Evolutionary conservation across 2,888 invertebrate species (phyloP).

Genomic region (Tineola bisselliella): DNA sequence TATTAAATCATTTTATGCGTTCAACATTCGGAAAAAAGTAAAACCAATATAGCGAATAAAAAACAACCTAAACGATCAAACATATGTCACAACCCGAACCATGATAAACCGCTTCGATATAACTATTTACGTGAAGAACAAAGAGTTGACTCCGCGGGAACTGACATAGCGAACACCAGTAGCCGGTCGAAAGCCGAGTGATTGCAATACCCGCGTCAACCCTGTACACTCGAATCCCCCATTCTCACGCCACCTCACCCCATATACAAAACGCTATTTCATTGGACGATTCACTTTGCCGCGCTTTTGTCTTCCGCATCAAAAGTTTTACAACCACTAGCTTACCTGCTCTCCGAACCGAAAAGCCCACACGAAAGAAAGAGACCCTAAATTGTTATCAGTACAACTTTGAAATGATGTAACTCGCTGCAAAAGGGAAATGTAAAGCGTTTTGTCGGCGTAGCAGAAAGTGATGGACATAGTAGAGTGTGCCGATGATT

Average conservation of each 20-base stretch:
- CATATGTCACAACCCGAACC: constrained; percentile 32
- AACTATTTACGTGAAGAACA: constrained; percentile 33
- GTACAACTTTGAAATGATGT: constrained; percentile 50
- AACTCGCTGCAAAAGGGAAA: constrained; percentile 35
- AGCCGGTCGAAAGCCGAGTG: constrained; percentile 53
- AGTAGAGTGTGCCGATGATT: constrained; percentile 47
- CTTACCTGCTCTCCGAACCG: constrained; percentile 28
- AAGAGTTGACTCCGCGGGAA: constrained; percentile 36
- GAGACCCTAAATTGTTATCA: constrained; percentile 20
- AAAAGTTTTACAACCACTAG: constrained; percentile 22
- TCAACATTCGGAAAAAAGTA: constrained; percentile 33
- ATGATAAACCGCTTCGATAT: constrained; percentile 40
- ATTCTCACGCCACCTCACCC: constrained; percentile 65
- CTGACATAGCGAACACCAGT: constrained; percentile 28
- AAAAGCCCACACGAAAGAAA: constrained; percentile 31
- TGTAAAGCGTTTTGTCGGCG: constrained; percentile 10
- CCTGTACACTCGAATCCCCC: constrained; percentile 45
- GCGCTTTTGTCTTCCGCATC: constrained; percentile 54
- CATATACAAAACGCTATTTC: constrained; percentile 34
- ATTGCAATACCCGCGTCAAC: constrained; percentile 59
- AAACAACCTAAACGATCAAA: not conserved
- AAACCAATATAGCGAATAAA: constrained; percentile 53
- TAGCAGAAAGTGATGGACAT: constrained; percentile 35
- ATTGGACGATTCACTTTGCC: constrained; percentile 58
- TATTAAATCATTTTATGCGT: constrained; percentile 46